These are phyloP conservation scores for Atherinosoma microstoma DNA, from an alignment of 2,797 vertebrate genomes.

Conservation along the genomic window DNA sequence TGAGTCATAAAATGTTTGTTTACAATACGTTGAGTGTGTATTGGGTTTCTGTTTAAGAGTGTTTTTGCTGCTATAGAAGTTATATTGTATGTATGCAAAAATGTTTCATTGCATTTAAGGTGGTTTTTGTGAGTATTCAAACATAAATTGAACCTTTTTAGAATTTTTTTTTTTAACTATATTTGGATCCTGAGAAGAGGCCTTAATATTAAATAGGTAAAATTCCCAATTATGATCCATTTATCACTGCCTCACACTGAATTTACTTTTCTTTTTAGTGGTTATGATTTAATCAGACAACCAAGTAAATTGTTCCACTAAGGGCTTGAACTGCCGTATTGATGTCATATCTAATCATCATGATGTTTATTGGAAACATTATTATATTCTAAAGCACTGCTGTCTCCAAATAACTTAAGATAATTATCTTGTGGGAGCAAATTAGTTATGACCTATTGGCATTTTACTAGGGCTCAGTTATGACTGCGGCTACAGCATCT, in stretches of 20 bases:
- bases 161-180: neutral
- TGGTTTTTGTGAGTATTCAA: neutral
- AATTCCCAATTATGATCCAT: neutral
- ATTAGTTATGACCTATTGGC: slow-evolving; percentile 20
- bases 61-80: neutral
- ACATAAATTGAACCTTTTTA: neutral
- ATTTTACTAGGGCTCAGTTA: slow-evolving; percentile 2
- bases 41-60: neutral
- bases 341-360: slow-evolving; percentile 12
- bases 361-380: neutral
- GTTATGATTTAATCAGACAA: slow-evolving; percentile 7
- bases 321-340: slow-evolving; percentile 16
- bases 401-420: neutral
- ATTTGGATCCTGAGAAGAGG: neutral
- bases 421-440: slow-evolving; percentile 14
- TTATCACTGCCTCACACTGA: neutral
- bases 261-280: neutral
- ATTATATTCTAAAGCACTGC: neutral
- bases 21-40: too few relatives aligned
- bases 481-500: neutral
- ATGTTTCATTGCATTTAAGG: neutral
- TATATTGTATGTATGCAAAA: too few relatives aligned
- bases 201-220: neutral
- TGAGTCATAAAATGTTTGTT: too few relatives aligned
- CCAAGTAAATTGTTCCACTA: neutral